These are phyloP conservation scores for Phocides pigmalion DNA, from an alignment of 1,140 invertebrate species.

Conservation along the genomic window DNA sequence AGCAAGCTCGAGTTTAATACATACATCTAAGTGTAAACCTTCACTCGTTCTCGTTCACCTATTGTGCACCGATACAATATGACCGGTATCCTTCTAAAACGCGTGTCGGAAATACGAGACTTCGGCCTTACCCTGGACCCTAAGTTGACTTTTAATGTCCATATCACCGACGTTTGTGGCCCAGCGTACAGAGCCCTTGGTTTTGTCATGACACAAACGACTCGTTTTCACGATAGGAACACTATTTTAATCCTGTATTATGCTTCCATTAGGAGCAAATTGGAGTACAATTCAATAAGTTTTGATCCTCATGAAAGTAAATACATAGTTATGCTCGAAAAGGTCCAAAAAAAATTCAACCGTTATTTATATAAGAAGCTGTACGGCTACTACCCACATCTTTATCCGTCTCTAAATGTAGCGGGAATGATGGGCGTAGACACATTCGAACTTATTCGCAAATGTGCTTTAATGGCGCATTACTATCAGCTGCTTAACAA, in stretches of 20 bases:
- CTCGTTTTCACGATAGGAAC: not conserved
- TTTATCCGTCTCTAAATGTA: slow-evolving; percentile 5
- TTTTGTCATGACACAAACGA: slow-evolving; percentile 3
- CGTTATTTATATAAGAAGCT: slow-evolving; percentile 1
- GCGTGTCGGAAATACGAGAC: not conserved
- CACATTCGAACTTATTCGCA: not conserved
- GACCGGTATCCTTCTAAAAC: not conserved
- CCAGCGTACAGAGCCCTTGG: slow-evolving; percentile 3
- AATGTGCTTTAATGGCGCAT: not conserved
- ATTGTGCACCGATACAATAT: not conserved
- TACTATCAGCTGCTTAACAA: slow-evolving; percentile 3
- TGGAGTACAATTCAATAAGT: slow-evolving; percentile 9
- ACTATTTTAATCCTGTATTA: not conserved
- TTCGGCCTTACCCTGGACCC: not conserved
- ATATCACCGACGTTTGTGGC: not conserved
- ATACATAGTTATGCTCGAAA: slow-evolving; percentile 6
- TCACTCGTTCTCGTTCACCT: slow-evolving; percentile 1
- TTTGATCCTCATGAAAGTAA: slow-evolving; percentile 7
- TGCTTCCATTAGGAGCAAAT: slow-evolving; percentile 7
- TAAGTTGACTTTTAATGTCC: slow-evolving; percentile 11
- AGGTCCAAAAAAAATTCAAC: slow-evolving; percentile 9
- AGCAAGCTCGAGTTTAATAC: slow-evolving; percentile 6
- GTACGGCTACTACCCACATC: slow-evolving; percentile 7
- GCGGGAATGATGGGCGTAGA: slow-evolving; percentile 1
- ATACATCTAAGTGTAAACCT: slow-evolving; percentile 11